These are phyloP conservation scores for Sphaeramia orbicularis DNA, from an alignment of 2,797 vertebrate genomes.

Conservation along the genomic window DNA sequence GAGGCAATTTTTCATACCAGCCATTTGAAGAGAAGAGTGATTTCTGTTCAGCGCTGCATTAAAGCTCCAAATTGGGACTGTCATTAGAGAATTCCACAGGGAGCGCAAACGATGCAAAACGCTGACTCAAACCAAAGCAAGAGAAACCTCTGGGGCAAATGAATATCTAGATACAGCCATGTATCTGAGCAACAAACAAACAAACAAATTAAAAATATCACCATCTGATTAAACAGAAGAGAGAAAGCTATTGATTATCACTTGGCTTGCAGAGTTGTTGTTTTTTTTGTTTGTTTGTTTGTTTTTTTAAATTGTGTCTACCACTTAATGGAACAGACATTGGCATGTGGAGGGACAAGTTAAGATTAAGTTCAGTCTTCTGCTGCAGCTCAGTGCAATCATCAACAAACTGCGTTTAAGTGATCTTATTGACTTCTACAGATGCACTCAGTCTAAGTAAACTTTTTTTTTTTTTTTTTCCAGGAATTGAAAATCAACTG, in stretches of 20 bases:
- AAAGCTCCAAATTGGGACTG: slow-evolving; percentile 73
- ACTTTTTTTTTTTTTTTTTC: slow-evolving; percentile 76
- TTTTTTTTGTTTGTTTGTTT: too few relatives aligned
- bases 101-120: slow-evolving; percentile 72
- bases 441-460: slow-evolving; percentile 68
- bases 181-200: slow-evolving; percentile 74
- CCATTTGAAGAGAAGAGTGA: slow-evolving; percentile 61
- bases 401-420: slow-evolving; percentile 64
- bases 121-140: slow-evolving; percentile 70
- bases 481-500: slow-evolving; percentile 59
- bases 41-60: slow-evolving; percentile 71
- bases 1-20: slow-evolving; percentile 74
- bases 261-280: slow-evolving; percentile 54
- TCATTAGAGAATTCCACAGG: slow-evolving; percentile 77
- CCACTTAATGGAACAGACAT: slow-evolving; percentile 58
- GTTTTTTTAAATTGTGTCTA: slow-evolving; percentile 56
- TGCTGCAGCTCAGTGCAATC: slow-evolving; percentile 59
- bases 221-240: slow-evolving; percentile 61
- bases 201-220: slow-evolving; percentile 75
- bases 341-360: slow-evolving; percentile 47
- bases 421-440: slow-evolving; percentile 77
- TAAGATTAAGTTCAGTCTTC: slow-evolving; percentile 66
- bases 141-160: slow-evolving; percentile 65
- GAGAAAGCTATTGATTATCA: slow-evolving; percentile 70
- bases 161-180: slow-evolving; percentile 63